Evolutionary conservation across 2,888 invertebrate species (phyloP).

Genomic region (Drymonia ruficornis): DNA sequence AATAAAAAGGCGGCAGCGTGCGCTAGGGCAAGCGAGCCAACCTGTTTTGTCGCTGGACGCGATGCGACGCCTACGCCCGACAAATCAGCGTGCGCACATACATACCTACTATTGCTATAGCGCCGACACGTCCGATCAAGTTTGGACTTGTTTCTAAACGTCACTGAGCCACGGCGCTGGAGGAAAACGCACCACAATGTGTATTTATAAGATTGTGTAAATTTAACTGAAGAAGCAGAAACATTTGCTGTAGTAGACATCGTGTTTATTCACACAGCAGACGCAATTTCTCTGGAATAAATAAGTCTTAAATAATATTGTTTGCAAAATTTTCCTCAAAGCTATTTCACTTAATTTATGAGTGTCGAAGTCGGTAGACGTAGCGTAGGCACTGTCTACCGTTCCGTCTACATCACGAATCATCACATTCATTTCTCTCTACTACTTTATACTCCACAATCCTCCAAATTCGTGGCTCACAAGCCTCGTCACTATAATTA

Average conservation of each 20-base stretch:
- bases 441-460: slow-evolving; percentile 10
- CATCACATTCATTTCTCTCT: slow-evolving; percentile 20
- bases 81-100: slow-evolving; percentile 71
- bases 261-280: background rate
- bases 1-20: slow-evolving; percentile 65
- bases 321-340: background rate
- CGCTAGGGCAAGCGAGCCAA: slow-evolving; percentile 66
- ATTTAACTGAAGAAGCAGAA: background rate
- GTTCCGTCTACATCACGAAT: slow-evolving; percentile 37
- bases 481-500: slow-evolving; percentile 46
- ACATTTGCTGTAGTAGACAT: background rate
- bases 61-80: slow-evolving; percentile 72
- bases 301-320: background rate
- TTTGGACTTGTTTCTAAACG: slow-evolving; percentile 62
- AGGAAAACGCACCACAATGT: slow-evolving; percentile 3
- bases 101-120: slow-evolving; percentile 27
- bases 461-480: slow-evolving; percentile 12
- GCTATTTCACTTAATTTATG: slow-evolving; percentile 34
- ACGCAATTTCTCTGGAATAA: background rate
- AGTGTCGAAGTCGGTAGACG: slow-evolving; percentile 19
- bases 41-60: slow-evolving; percentile 75
- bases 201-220: background rate
- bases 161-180: slow-evolving; percentile 20
- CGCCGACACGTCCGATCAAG: slow-evolving; percentile 60
- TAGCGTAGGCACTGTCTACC: slow-evolving; percentile 48